phyloP scores from a whole-genome alignment of 64 coral and sea anemone genomes.

The Cladopsammia gracilis region DNA sequence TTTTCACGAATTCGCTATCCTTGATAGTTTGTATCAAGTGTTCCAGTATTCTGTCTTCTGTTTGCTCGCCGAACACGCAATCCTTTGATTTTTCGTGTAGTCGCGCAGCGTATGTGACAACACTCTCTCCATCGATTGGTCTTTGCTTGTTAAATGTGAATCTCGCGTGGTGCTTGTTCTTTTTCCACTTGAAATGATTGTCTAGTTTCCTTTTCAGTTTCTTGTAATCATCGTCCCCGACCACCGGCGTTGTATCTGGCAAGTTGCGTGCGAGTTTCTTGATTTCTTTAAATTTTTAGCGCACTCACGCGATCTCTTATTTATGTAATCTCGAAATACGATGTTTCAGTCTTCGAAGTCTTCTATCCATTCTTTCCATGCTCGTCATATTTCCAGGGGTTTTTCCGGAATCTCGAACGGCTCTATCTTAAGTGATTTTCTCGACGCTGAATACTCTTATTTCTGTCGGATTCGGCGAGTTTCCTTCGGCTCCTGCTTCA shows the following conservation, averaged over 20 bases:
- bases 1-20: conserved; percentile 48
- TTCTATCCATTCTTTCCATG: conserved; percentile 64
- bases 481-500: neutral
- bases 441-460: conserved; percentile 43
- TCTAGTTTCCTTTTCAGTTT: neutral
- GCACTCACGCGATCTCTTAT: conserved; percentile 43
- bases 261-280: conserved; percentile 77
- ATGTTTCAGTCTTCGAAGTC: conserved; percentile 60
- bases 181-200: neutral
- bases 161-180: neutral
- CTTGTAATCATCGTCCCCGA: conserved; percentile 49
- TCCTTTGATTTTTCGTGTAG: conserved; percentile 47
- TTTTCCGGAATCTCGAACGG: conserved; percentile 66
- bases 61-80: conserved; percentile 32
- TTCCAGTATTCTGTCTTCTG: conserved; percentile 41
- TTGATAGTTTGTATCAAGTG: conserved; percentile 72
- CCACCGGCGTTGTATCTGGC: conserved; percentile 28
- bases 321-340: conserved; percentile 59
- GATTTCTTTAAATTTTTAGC: conserved; percentile 63
- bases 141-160: neutral
- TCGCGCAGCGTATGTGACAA: conserved; percentile 25
- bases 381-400: conserved; percentile 46
- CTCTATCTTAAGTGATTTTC: conserved; percentile 59
- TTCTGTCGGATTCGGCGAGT: conserved; percentile 17
- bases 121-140: neutral